Percentiles rank a stretch among this genome's conserved stretches.
Evolutionary conservation across 2,113 vertebrate species (phyloP).

Genomic region (Cyanoramphus novaezelandiae): DNA sequence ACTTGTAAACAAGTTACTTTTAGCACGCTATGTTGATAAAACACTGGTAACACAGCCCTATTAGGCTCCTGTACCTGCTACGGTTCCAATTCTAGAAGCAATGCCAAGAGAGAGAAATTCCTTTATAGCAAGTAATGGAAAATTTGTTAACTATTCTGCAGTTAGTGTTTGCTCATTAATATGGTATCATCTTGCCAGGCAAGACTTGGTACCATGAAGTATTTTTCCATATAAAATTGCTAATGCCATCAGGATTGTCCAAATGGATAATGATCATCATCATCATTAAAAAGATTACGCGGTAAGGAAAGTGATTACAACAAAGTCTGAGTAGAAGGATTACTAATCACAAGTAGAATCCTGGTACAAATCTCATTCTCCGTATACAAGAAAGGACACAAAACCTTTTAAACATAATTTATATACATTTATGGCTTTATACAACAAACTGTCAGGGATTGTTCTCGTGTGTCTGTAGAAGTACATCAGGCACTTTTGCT

Average conservation of each 20-base stretch:
- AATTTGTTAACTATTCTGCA: constrained; percentile 36
- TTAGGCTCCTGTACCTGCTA: background rate
- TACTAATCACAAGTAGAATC: constrained; percentile 59
- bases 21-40: background rate
- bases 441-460: constrained; percentile 83
- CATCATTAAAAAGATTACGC: constrained; percentile 38
- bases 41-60: background rate
- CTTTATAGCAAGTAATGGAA: constrained; percentile 44
- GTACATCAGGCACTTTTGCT: constrained; percentile 87
- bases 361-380: constrained; percentile 52
- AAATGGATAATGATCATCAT: constrained; percentile 25
- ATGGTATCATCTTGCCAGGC: constrained; percentile 15
- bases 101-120: constrained; percentile 39
- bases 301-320: constrained; percentile 32
- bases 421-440: constrained; percentile 92
- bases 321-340: constrained; percentile 21
- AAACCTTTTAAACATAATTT: constrained; percentile 81
- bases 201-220: constrained; percentile 55
- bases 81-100: constrained; percentile 21
- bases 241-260: constrained; percentile 60
- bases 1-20: constrained; percentile 61
- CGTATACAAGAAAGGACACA: constrained; percentile 74
- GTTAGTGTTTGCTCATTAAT: constrained; percentile 60
- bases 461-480: constrained; percentile 80
- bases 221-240: constrained; percentile 64